Evolutionary conservation across 2,113 vertebrate species (phyloP).

Genomic region (Ancistrus triradiatus): DNA sequence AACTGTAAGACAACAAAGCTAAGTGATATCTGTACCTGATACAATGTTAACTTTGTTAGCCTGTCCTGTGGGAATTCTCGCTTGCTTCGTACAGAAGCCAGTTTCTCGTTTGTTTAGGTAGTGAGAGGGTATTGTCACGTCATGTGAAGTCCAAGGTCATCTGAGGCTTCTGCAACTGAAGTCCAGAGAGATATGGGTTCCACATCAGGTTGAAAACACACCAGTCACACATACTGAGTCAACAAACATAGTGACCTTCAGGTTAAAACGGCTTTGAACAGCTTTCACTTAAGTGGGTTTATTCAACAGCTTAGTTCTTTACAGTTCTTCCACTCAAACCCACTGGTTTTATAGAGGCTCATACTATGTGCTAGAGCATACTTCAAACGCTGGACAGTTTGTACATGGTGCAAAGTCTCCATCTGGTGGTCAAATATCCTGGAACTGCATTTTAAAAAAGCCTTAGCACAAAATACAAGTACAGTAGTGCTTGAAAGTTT

Average conservation of each 20-base stretch:
- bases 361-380: too few species aligned
- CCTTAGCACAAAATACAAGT: too few species aligned
- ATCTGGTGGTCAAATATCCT: not conserved
- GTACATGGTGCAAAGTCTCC: not conserved
- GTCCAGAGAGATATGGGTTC: not conserved
- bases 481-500: too few species aligned
- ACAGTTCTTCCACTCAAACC: too few species aligned
- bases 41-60: not conserved
- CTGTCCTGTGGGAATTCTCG: constrained; percentile 3
- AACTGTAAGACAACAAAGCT: too few species aligned
- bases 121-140: constrained; percentile 15
- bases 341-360: too few species aligned
- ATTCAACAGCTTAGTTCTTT: too few species aligned
- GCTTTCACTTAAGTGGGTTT: too few species aligned
- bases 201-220: not conserved
- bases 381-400: too few species aligned
- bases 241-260: not conserved
- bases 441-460: too few species aligned
- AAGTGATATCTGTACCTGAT: not conserved
- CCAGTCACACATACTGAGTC: not conserved
- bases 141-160: constrained; percentile 20
- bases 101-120: not conserved
- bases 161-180: not conserved
- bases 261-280: too few species aligned
- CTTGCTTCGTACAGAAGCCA: not conserved